Conservation (phyloP, 2,113 vertebrate species). For the Aptenodytes forsteri region DNA sequence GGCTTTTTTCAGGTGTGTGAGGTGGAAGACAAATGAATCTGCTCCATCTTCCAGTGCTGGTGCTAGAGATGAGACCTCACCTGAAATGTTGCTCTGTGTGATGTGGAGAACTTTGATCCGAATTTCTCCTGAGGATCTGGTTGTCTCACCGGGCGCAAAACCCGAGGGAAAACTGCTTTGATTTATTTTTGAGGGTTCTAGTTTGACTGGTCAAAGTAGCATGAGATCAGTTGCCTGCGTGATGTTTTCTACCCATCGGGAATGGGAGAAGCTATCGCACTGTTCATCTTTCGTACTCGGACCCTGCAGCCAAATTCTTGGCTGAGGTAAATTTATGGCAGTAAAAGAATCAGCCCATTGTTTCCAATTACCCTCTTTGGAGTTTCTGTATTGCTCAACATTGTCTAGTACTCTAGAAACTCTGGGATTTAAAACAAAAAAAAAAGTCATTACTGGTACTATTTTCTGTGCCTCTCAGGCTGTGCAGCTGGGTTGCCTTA, state of each 20-base stretch:
- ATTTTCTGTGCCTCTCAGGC: slow-evolving; percentile 57
- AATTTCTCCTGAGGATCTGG: not conserved
- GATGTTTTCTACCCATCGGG: not conserved
- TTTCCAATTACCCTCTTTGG: slow-evolving; percentile 58
- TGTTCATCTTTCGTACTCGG: not conserved
- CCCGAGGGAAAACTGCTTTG: not conserved
- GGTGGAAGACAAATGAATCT: not conserved
- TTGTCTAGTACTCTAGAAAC: slow-evolving; percentile 47
- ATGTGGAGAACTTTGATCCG: not conserved
- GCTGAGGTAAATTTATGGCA: slow-evolving; percentile 38
- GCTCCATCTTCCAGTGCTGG: not conserved
- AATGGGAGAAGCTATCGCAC: not conserved
- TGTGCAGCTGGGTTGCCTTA: slow-evolving; percentile 67
- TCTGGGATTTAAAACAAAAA: slow-evolving; percentile 45
- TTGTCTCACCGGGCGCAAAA: not conserved
- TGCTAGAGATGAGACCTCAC: not conserved
- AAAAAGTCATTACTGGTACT: slow-evolving; percentile 49
- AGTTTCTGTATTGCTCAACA: slow-evolving; percentile 44
- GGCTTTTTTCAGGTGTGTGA: not conserved
- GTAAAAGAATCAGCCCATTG: slow-evolving; percentile 41
- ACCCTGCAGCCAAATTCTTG: not conserved
- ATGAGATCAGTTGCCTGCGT: not conserved
- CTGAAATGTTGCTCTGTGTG: not conserved
- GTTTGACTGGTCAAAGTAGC: not conserved
- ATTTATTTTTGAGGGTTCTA: not conserved